These are phyloP conservation scores for Chiroxiphia lanceolata DNA, from an alignment of 2,797 vertebrate genomes.

Conservation along the genomic window DNA sequence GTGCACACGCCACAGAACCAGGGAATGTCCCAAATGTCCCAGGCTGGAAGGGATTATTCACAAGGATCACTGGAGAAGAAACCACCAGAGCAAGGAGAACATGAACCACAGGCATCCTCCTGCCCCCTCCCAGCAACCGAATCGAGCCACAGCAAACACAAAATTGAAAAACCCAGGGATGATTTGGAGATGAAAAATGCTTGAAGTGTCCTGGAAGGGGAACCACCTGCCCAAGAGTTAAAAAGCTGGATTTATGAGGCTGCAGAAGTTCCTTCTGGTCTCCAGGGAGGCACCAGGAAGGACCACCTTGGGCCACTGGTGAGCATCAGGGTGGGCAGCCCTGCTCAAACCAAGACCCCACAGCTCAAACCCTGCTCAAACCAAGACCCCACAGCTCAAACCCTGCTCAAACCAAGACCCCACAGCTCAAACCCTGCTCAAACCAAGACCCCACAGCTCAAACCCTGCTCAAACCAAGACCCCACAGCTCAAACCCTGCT, in stretches of 20 bases:
- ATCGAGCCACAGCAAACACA: not conserved
- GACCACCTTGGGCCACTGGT: not conserved
- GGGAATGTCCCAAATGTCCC: not conserved
- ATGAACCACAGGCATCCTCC: not conserved
- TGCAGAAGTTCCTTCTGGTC: not conserved
- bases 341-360: fast-evolving
- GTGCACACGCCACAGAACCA: fast-evolving
- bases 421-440: too few species aligned
- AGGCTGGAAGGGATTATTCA: fast-evolving
- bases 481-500: too few species aligned
- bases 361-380: not conserved
- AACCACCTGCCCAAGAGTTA: not conserved
- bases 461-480: too few species aligned
- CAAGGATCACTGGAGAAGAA: fast-evolving
- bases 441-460: too few species aligned
- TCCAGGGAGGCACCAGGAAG: not conserved
- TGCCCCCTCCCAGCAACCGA: not conserved
- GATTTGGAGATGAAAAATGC: fast-evolving
- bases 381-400: too few species aligned
- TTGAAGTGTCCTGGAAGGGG: fast-evolving
- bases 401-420: not conserved
- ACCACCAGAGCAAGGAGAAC: not conserved
- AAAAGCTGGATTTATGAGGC: not conserved
- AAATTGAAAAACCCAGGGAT: fast-evolving
- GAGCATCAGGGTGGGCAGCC: not conserved